Base-by-base conservation (phyloP, 2,888 invertebrate species). In the Drosophila phalerata region DNA sequence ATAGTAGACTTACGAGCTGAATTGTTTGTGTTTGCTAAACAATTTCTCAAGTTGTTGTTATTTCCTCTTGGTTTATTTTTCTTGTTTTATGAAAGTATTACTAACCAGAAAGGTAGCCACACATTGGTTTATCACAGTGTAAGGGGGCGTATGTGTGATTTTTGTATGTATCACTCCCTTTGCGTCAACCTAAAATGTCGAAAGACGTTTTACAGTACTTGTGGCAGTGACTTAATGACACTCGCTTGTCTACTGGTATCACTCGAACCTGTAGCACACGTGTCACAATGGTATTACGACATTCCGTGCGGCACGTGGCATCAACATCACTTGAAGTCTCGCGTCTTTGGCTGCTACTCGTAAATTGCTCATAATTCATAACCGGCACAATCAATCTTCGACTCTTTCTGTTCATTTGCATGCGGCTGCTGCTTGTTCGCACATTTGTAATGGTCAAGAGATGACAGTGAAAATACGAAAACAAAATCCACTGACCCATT, bases 391-490 rank as follows among this genome's bases (percentile, higher is more conserved):
- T 82, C 82, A 81, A 82, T 82, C 82, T 75, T 67, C n/a, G 77
- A 79, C 80, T 79, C 65, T 58, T 57, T 30, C 19, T 51, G 30
- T 73, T 81, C 81, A 83, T 81, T 81, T 80, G 73, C 81, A 86
- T 86, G 84, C 69, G 64, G 34, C 67, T 51, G 61, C 60, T 48
- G 68, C 47, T 62, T 30, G 55, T 45, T 55, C 47, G 60, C 85
- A 61, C 81, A 86, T 82, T 82, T 84, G 74, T 82, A 84, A 67
- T 74, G 81, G 81, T 78, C 87, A 84, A 67, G 52, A 30, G 48
- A 60, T 52, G 74, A 60, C 74, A 66, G 51, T 77, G 51, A 51
- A 52, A 73, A 66, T 56, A 38, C 32, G 52, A 34, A 57, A 17
- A 32, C 30, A 51, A 68, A 81, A 76, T 78, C 73, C 70, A 58